phyloP scores from a whole-genome alignment of 2,113 vertebrate genomes.

The Montifringilla adamsi region DNA sequence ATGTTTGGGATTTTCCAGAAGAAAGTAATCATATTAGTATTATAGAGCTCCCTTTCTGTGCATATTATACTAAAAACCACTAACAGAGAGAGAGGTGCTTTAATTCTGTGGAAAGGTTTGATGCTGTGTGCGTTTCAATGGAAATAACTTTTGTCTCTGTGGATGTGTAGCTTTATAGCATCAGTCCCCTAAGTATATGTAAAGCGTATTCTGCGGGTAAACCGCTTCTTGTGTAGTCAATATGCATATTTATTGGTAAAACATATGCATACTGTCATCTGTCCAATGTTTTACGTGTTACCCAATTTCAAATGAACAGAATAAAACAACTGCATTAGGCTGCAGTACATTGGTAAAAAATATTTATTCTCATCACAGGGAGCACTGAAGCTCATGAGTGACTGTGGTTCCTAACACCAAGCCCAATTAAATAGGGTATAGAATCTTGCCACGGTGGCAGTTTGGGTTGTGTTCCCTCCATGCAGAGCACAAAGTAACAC shows the following conservation, averaged over 20 bases:
- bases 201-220: neutral
- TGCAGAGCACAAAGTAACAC: neutral
- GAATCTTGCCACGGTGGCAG: neutral
- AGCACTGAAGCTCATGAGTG: neutral
- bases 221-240: neutral
- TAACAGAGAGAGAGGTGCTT: neutral
- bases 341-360: neutral
- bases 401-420: neutral
- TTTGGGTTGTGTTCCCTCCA: neutral
- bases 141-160: constrained; percentile 31
- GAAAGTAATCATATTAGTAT: neutral
- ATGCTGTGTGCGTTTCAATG: neutral
- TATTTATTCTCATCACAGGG: neutral
- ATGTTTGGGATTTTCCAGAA: neutral
- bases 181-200: neutral
- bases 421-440: neutral
- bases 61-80: neutral
- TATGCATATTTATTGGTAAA: constrained; percentile 44
- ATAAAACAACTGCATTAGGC: neutral
- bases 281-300: constrained; percentile 5
- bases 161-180: constrained; percentile 23
- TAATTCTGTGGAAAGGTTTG: neutral
- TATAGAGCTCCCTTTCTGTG: neutral
- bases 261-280: constrained; percentile 19
- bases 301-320: neutral